Evolutionary conservation across 2,797 vertebrate species (phyloP), one percentile per base, ranked within the genome.

Genomic region (Allenopithecus nigroviridis): DNA sequence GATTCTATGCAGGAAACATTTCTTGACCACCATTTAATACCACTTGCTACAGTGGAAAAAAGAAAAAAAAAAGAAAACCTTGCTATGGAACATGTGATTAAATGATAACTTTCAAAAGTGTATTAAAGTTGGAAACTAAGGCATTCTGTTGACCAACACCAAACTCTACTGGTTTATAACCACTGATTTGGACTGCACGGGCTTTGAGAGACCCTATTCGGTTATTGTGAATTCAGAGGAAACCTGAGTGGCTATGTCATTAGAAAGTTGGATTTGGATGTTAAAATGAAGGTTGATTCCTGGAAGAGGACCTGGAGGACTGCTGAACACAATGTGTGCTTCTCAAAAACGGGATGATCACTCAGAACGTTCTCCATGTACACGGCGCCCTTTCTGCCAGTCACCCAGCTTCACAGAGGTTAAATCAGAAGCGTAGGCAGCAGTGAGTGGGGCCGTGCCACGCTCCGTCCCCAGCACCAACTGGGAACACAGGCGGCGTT

Each of bases 141-240:
- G 64, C n/a, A 8, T 17, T 59, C 14, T 46, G 10, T 1, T 41
- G 43, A 24, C 28, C 0, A 33, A 41, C 21, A 48, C 41, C 36
- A 57, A 22, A 93, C 28, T 61, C 5, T 2, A 10, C 26, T 30
- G 3, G 33, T 53, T 33, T 16, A 4, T 68, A 57, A 59, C 9
- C 36, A 2, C 70, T 22, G 1, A 4, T 4, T 78, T 10, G 1
- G 22, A 12, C 26, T 59, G 5, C 2, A 3, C 26, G 68, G 53
- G 16, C 39, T 87, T 39, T 83, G 50, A 12, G 39, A 59, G 13
- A 26, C 11, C 46, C 48, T 41, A 0, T n/a, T 0, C n/a, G 30
- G 6, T 36, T 74, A 14, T 61, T 46, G 53, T 22, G 5, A 8
- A 22, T 55, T 16, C 48, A 48, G 46, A 76, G 11, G 26, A 70